Conservation (phyloP, 2,888 invertebrate species). For the Notodonta ziczac region DNA sequence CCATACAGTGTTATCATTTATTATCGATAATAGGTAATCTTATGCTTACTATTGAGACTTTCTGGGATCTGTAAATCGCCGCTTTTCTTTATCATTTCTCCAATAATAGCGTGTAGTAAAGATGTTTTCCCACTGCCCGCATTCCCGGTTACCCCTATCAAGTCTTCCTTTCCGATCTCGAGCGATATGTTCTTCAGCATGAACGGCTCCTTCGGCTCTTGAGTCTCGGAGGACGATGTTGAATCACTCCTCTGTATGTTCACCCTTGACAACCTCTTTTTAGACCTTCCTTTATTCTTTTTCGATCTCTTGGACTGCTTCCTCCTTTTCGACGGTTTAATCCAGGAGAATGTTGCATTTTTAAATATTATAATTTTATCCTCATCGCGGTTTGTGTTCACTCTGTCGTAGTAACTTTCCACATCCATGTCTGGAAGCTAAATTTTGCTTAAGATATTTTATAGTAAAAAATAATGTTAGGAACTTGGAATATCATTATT, state of each 20-base stretch:
- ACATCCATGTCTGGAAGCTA: slow-evolving; percentile 87
- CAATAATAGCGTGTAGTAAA: slow-evolving; percentile 92
- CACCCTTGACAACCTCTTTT: slow-evolving; percentile 59
- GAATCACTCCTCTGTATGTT: slow-evolving; percentile 63
- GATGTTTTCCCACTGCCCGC: slow-evolving; percentile 97
- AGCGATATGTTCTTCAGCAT: slow-evolving; percentile 62
- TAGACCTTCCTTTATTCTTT: slow-evolving; percentile 81
- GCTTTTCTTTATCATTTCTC: slow-evolving; percentile 89
- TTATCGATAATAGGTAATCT: too few relatives aligned
- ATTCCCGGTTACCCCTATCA: slow-evolving; percentile 94
- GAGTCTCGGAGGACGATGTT: slow-evolving; percentile 54
- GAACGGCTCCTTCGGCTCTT: slow-evolving; percentile 58
- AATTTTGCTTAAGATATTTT: slow-evolving; percentile 27
- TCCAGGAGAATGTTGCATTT: slow-evolving; percentile 86
- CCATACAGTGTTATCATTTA: too few relatives aligned
- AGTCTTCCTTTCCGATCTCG: slow-evolving; percentile 86
- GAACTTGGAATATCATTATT: slow-evolving; percentile 9
- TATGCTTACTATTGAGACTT: slow-evolving; percentile 52
- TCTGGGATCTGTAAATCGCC: slow-evolving; percentile 90
- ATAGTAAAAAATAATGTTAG: slow-evolving; percentile 1
- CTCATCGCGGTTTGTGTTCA: slow-evolving; percentile 76
- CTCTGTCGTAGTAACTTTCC: slow-evolving; percentile 85
- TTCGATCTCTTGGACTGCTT: slow-evolving; percentile 57
- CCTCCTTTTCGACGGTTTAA: slow-evolving; percentile 62
- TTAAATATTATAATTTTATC: slow-evolving; percentile 85